These are phyloP conservation scores for Falcunculus frontatus DNA, from an alignment of 2,113 vertebrate species.

Conservation along the genomic window DNA sequence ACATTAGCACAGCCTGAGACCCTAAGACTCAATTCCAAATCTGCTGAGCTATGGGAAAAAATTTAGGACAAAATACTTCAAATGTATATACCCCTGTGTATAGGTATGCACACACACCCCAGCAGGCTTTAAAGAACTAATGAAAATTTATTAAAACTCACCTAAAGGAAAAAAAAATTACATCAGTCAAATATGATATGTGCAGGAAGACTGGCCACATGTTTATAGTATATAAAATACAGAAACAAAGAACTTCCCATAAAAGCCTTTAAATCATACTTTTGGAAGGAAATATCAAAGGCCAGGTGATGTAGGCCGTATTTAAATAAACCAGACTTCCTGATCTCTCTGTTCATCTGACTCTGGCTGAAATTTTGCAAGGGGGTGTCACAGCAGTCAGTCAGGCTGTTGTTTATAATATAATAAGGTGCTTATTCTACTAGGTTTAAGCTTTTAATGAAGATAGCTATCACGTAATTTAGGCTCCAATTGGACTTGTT, in stretches of 20 bases:
- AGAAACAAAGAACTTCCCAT: not conserved
- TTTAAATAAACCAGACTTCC: not conserved
- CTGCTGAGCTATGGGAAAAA: not conserved
- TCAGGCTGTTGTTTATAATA: not conserved
- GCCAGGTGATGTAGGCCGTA: not conserved
- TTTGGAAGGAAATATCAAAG: not conserved
- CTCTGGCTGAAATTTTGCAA: not conserved
- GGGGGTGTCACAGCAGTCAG: not conserved
- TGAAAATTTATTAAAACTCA: constrained; percentile 29
- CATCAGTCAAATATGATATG: not conserved
- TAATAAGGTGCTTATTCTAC: not conserved
- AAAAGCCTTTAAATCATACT: not conserved
- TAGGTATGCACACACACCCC: not conserved
- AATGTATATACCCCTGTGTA: not conserved
- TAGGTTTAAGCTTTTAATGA: not conserved
- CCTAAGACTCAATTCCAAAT: not conserved
- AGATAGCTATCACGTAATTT: constrained; percentile 17
- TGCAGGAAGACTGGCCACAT: not conserved
- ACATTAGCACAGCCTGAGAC: not conserved
- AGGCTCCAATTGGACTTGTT: constrained; percentile 1
- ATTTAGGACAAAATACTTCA: not conserved
- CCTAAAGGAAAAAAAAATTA: not conserved
- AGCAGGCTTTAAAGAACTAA: not conserved
- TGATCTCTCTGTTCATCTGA: not conserved
- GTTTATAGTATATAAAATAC: constrained; percentile 27